Conservation (phyloP, 2,888 invertebrate species). For the Amphipoea lucens region DNA sequence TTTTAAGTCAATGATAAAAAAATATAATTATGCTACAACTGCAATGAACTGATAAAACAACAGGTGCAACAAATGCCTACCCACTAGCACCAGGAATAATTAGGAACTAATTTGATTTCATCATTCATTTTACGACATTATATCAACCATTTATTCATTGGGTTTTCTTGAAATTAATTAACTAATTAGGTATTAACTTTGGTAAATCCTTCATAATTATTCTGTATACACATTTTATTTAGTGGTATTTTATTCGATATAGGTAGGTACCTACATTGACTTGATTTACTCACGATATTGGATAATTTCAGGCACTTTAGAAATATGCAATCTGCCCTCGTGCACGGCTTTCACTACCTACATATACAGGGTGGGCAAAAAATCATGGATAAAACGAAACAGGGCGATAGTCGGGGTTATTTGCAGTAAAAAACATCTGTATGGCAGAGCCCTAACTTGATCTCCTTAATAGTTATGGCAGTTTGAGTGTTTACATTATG, state of each 20-base stretch:
- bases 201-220: background rate
- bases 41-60: conserved; percentile 1
- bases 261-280: background rate
- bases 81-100: no score
- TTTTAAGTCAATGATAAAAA: conserved; percentile 4
- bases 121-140: background rate
- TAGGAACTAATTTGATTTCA: background rate
- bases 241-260: background rate
- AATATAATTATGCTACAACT: background rate
- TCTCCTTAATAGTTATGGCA: no score
- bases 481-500: no score
- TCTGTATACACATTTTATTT: background rate
- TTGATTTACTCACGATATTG: background rate
- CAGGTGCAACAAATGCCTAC: background rate
- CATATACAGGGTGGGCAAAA: no score
- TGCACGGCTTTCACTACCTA: background rate
- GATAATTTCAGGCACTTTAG: background rate
- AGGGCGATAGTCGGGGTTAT: no score
- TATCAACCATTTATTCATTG: background rate
- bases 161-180: background rate
- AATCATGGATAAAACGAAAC: no score
- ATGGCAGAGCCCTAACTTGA: no score
- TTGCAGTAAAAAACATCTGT: no score
- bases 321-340: background rate
- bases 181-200: background rate